Evolutionary conservation across 35 echinoderm and acorn worm genomes (phyloP).

Genomic region (Stichopus chloronotus): DNA sequence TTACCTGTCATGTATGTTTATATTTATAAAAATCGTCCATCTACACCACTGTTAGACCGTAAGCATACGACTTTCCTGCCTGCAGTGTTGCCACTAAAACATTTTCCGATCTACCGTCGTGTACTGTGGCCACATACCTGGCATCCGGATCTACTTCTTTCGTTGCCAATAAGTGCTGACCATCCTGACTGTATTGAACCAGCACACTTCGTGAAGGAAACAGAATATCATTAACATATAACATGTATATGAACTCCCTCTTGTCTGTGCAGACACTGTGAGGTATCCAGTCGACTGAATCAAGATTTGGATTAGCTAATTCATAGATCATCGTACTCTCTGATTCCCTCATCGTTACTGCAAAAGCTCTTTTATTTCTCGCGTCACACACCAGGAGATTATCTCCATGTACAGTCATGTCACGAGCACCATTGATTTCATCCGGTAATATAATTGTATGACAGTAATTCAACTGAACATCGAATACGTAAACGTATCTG

Average conservation of each 20-base stretch:
- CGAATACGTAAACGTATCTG: slow-evolving; percentile 2
- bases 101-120: too few relatives aligned
- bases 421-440: not conserved
- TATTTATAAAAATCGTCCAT: too few relatives aligned
- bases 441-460: not conserved
- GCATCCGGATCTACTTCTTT: not conserved
- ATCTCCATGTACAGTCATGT: slow-evolving; percentile 17
- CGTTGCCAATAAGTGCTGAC: not conserved
- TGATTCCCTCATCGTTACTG: not conserved
- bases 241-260: not conserved
- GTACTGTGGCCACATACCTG: not conserved
- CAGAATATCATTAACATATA: not conserved
- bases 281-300: not conserved
- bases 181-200: not conserved
- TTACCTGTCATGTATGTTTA: too few relatives aligned
- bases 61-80: too few relatives aligned
- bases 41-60: too few relatives aligned
- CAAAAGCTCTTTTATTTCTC: not conserved
- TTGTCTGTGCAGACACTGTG: not conserved
- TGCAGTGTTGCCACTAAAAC: too few relatives aligned
- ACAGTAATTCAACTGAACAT: not conserved
- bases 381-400: not conserved
- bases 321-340: slow-evolving; percentile 6
- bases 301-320: slow-evolving; percentile 5
- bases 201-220: not conserved